Conservation (phyloP, 2,888 invertebrate genomes). For the Coenonympha glycerion region DNA sequence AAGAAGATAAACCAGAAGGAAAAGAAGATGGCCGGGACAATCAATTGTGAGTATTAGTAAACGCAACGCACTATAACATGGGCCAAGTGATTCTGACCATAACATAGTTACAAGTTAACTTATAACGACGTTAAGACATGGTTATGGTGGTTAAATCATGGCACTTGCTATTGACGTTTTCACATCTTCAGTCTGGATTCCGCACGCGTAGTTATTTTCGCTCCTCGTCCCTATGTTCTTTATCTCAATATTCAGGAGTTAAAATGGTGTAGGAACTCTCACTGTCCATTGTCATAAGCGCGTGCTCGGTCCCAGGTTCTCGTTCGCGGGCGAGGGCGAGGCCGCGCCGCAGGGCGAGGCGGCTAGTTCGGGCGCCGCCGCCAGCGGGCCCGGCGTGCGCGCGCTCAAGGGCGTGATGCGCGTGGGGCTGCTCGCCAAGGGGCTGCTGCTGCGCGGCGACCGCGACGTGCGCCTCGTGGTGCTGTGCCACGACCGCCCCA, state of each 20-base stretch:
- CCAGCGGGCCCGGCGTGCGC: slow-evolving; percentile 66
- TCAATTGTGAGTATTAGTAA: slow-evolving; percentile 82
- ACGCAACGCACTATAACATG: too few relatives aligned
- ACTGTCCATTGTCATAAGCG: neutral
- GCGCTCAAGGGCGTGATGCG: slow-evolving; percentile 97
- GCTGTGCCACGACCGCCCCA: slow-evolving; percentile 95
- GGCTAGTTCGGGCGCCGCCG: slow-evolving; percentile 51
- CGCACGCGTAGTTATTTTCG: too few relatives aligned
- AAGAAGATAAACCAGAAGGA: slow-evolving; percentile 71
- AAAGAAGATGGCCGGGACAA: slow-evolving; percentile 88
- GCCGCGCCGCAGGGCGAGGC: slow-evolving; percentile 48
- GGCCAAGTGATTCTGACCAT: too few relatives aligned
- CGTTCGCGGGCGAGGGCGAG: slow-evolving; percentile 61
- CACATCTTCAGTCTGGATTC: too few relatives aligned
- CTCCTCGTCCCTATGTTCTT: too few relatives aligned
- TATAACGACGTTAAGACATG: too few relatives aligned
- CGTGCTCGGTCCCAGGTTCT: slow-evolving; percentile 44
- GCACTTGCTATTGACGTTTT: too few relatives aligned
- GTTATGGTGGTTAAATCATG: too few relatives aligned
- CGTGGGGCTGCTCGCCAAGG: slow-evolving; percentile 85
- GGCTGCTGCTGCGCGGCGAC: slow-evolving; percentile 92
- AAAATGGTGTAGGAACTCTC: neutral
- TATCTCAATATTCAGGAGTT: too few relatives aligned
- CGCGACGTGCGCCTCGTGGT: slow-evolving; percentile 93
- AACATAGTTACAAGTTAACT: too few relatives aligned